A percentile compares a stretch with the other conserved stretches of the same genome.
Evolutionary conservation across 2,113 vertebrate species (phyloP).

Genomic region (Sialia sialis): DNA sequence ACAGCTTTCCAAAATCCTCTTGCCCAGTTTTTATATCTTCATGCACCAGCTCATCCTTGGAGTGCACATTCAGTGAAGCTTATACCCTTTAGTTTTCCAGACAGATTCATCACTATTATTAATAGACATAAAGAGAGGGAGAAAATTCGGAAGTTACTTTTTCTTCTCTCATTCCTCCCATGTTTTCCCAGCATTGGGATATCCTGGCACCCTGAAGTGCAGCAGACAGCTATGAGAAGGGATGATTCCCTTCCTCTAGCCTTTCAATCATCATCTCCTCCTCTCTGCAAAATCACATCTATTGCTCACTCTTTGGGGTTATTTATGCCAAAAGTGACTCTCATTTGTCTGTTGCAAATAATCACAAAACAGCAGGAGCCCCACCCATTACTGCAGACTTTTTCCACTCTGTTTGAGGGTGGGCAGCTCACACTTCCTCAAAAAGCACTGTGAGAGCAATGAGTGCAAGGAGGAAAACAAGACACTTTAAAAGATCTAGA

Average conservation of each 20-base stretch:
- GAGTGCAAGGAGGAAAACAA: background rate
- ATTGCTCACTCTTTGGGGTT: background rate
- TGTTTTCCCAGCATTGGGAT: background rate
- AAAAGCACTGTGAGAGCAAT: background rate
- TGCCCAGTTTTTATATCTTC: background rate
- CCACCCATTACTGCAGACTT: background rate
- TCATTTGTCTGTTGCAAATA: background rate
- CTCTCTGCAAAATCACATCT: background rate
- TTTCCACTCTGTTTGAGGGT: background rate
- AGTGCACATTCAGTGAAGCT: background rate
- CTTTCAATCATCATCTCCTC: background rate
- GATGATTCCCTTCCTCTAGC: background rate
- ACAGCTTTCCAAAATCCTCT: background rate
- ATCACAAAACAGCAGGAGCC: background rate
- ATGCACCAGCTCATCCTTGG: accelerated
- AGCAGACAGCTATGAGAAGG: background rate
- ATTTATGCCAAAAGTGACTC: background rate
- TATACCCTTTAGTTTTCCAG: background rate
- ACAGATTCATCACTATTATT: accelerated
- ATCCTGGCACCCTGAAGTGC: background rate
- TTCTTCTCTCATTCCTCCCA: background rate
- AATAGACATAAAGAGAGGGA: background rate
- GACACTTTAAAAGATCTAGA: background rate
- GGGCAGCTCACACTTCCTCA: background rate
- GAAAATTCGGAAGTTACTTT: background rate